A percentile compares a stretch with the other conserved stretches of the same genome.
Conservation (phyloP, 2,113 vertebrate genomes). For the Trichechus manatus region DNA sequence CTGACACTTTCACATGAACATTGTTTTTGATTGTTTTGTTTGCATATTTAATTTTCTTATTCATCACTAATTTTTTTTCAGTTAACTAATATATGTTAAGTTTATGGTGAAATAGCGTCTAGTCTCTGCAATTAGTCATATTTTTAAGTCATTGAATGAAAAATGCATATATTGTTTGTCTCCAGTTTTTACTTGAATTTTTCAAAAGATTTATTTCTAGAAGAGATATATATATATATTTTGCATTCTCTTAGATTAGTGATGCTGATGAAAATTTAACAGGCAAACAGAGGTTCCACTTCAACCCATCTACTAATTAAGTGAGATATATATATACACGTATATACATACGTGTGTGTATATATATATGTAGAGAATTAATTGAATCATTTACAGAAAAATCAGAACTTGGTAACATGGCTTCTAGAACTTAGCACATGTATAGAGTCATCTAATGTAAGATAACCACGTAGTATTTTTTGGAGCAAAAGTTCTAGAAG, state of each 20-base stretch:
- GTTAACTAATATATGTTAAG: neutral
- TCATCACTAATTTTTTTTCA: neutral
- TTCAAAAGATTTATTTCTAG: neutral
- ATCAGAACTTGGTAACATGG: neutral
- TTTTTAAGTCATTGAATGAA: neutral
- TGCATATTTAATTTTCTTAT: neutral
- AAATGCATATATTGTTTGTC: neutral
- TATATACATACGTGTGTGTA: neutral
- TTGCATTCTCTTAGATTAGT: slow-evolving; percentile 21
- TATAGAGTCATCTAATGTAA: neutral
- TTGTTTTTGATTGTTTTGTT: neutral
- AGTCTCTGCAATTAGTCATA: neutral
- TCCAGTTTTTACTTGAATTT: neutral
- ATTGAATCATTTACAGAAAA: neutral
- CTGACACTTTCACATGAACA: neutral
- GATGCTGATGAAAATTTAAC: slow-evolving; percentile 5
- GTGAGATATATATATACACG: too few species aligned
- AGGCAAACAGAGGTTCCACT: neutral
- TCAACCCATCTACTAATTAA: neutral
- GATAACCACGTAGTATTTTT: neutral
- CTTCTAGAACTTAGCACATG: neutral
- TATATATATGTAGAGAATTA: neutral
- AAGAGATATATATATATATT: neutral
- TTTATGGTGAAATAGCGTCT: neutral
- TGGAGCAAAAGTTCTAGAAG: neutral